Evolutionary conservation across 1,140 invertebrate genomes (phyloP).

Genomic region (Cotesia typhae): DNA sequence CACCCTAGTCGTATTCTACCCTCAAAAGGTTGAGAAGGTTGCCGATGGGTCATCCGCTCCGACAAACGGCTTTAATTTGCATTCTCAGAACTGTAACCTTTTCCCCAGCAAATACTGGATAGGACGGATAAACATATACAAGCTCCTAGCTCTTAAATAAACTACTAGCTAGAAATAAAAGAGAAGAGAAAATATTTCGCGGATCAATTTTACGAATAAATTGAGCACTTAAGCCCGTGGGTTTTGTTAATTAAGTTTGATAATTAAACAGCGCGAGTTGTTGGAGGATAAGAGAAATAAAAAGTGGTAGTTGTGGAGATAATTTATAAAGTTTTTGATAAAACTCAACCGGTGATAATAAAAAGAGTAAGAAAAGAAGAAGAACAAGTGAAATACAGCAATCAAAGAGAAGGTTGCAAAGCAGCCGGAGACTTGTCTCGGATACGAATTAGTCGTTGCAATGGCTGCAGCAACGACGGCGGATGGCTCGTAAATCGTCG

Average conservation of each 20-base stretch:
- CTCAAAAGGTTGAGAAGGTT: background rate
- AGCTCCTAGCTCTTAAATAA: too few species aligned
- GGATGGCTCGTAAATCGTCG: slow-evolving; percentile 22
- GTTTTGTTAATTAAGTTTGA: too few species aligned
- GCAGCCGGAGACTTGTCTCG: slow-evolving; percentile 11
- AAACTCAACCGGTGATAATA: background rate
- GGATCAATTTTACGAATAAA: too few species aligned
- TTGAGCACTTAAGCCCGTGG: too few species aligned
- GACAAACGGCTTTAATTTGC: too few species aligned
- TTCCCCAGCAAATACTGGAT: too few species aligned
- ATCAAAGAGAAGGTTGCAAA: slow-evolving; percentile 13
- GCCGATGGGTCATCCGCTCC: too few species aligned
- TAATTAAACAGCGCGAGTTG: too few species aligned
- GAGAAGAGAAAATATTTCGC: too few species aligned
- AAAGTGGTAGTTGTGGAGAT: background rate
- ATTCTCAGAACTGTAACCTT: too few species aligned
- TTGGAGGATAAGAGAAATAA: background rate
- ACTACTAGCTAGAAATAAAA: too few species aligned
- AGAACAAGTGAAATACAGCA: slow-evolving; percentile 4
- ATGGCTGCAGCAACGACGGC: background rate
- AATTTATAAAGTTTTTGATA: slow-evolving; percentile 4
- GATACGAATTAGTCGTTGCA: slow-evolving; percentile 29
- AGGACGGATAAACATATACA: too few species aligned
- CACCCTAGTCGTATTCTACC: background rate
- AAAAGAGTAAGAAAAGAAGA: background rate